Conservation (phyloP, 2,888 invertebrate genomes). For the Blastobasis adustella region DNA sequence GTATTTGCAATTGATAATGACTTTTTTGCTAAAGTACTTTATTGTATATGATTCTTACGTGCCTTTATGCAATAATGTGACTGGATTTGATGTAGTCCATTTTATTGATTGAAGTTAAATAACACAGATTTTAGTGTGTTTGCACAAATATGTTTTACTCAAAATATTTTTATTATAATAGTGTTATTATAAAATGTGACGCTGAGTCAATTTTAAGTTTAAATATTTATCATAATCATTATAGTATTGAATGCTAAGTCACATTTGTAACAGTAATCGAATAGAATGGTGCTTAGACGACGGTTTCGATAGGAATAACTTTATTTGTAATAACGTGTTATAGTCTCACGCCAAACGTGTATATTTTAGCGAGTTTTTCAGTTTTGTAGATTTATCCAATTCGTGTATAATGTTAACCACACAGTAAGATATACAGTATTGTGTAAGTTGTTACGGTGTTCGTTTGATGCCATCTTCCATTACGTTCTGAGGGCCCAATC, state of each 20-base stretch:
- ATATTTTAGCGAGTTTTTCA: constrained; percentile 34
- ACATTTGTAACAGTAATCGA: constrained; percentile 63
- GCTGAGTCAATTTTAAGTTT: constrained; percentile 60
- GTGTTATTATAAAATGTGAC: constrained; percentile 46
- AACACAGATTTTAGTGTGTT: constrained; percentile 55
- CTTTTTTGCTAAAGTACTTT: constrained; percentile 20
- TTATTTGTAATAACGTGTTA: constrained; percentile 43
- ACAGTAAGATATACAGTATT: constrained; percentile 25
- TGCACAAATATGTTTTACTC: constrained; percentile 66
- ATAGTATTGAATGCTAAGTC: constrained; percentile 68
- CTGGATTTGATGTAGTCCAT: constrained; percentile 64
- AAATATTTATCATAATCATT: constrained; percentile 49
- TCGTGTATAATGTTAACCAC: constrained; percentile 8
- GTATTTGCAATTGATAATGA: neutral
- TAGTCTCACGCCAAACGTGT: constrained; percentile 43
- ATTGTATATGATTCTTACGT: constrained; percentile 68
- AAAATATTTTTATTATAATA: constrained; percentile 43
- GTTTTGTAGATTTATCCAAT: constrained; percentile 7
- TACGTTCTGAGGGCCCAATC: too few species aligned
- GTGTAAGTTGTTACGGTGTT: constrained; percentile 27
- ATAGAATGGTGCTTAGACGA: constrained; percentile 74
- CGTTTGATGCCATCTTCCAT: constrained; percentile 36
- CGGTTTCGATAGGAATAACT: constrained; percentile 54
- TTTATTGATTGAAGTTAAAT: constrained; percentile 44
- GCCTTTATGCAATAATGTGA: constrained; percentile 63